Conservation (phyloP, 2,797 vertebrate species). For the Carduelis carduelis region DNA sequence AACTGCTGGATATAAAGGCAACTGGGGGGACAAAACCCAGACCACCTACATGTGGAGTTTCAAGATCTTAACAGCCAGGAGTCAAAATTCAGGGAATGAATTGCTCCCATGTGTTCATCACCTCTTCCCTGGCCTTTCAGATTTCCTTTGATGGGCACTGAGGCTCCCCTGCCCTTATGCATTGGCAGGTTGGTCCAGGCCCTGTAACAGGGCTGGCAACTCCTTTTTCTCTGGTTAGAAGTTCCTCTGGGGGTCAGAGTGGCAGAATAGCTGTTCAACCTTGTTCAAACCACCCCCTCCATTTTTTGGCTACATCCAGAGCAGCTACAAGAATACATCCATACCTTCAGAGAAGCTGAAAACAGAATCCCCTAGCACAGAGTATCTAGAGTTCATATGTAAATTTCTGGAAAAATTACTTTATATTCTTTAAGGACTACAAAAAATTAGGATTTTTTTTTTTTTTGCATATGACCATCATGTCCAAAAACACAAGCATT, state of each 20-base stretch:
- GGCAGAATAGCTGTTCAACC: background rate
- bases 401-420: background rate
- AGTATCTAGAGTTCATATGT: background rate
- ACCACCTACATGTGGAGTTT: background rate
- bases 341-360: background rate
- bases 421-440: background rate
- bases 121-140: background rate
- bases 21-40: background rate
- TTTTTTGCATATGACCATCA: background rate
- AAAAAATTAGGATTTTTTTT: background rate
- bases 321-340: background rate
- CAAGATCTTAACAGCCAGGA: background rate
- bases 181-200: background rate
- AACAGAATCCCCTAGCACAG: background rate
- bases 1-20: background rate
- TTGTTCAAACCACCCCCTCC: background rate
- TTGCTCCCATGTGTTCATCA: background rate
- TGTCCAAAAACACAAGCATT: background rate
- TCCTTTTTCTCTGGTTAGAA: background rate
- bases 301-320: background rate
- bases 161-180: background rate
- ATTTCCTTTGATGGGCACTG: background rate
- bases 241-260: background rate
- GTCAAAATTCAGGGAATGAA: background rate
- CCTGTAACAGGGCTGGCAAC: background rate